These are phyloP conservation scores for Stenopsyche tienmushanensis DNA, from an alignment of 1,140 invertebrate genomes.

Conservation along the genomic window DNA sequence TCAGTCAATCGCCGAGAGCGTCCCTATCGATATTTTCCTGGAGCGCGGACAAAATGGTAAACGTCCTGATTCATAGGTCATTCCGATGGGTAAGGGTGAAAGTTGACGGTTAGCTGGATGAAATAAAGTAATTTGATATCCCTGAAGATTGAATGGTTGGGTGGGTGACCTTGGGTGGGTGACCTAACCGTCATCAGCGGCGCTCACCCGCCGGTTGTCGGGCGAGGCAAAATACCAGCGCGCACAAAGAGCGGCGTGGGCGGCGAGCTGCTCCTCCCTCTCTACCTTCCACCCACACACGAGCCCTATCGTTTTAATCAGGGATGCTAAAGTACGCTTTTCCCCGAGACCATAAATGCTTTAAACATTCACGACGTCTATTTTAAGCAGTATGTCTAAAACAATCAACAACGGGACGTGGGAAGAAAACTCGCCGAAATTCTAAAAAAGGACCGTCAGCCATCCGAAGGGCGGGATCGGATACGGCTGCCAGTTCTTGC, in stretches of 20 bases:
- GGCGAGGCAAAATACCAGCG: not conserved
- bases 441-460: too few species aligned
- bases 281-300: not conserved
- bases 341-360: not conserved
- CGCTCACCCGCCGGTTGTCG: not conserved
- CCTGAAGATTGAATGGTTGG: constrained; percentile 5
- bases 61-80: too few species aligned
- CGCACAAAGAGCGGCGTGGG: not conserved
- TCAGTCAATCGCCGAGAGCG: too few species aligned
- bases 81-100: too few species aligned
- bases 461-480: too few species aligned
- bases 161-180: not conserved
- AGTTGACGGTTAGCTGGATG: too few species aligned
- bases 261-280: not conserved
- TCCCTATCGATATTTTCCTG: too few species aligned
- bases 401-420: not conserved
- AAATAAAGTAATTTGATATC: not conserved
- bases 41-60: too few species aligned
- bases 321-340: not conserved
- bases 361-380: not conserved
- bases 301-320: not conserved
- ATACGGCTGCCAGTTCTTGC: too few species aligned
- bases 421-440: not conserved
- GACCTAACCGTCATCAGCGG: constrained; percentile 9
- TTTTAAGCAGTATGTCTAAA: not conserved